Base-by-base conservation (phyloP, 2,888 invertebrate genomes). In the Pecten maximus region DNA sequence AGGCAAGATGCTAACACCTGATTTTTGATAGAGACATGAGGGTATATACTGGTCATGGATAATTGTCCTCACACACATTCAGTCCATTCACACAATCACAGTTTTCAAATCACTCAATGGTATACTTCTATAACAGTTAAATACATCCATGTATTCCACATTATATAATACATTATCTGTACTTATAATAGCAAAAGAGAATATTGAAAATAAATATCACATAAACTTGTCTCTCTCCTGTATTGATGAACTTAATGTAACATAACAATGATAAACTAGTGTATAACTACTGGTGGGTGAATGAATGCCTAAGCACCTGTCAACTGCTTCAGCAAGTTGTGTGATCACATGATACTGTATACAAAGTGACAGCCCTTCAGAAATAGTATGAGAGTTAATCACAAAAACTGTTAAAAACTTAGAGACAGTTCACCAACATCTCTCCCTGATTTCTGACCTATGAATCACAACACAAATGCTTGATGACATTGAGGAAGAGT, bases 381-480 rank as follows among this genome's bases (percentile, higher is more conserved):
- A 74, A 74, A 74, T 74, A 74, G 28, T 35, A 23, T n/a, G 60
- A 60, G 60, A 74, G 35, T 35, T 35, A 28, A 74, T 35, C 74
- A 74, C 74, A 74, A 74, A 74, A 74, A 74, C 74, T 74, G 28
- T 35, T 35, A 74, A 74, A 74, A 35, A 12, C 35, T 12, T 35
- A 74, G 74, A 74, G 74, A 74, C 74, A 74, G 74, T 74, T 74
- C 74, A 74, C 35, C 74, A 74, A 28, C 74, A 35, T 74, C 74
- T 74, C 74, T 74, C 74, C 74, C 74, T 74, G 74, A 74, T 74
- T 28, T 74, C 74, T 35, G 35, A 74, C 23, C 74, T 15, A 10
- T 28, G 74, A 74, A 74, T 74, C 74, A 74, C 74, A 74, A 35
- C 28, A 74, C 28, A 74, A 23, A 74, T 35, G 74, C 2, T 10